Evolutionary conservation across 2,888 invertebrate species (phyloP), one percentile per base, ranked within the genome.

Genomic region (Eupelmus urozonus): DNA sequence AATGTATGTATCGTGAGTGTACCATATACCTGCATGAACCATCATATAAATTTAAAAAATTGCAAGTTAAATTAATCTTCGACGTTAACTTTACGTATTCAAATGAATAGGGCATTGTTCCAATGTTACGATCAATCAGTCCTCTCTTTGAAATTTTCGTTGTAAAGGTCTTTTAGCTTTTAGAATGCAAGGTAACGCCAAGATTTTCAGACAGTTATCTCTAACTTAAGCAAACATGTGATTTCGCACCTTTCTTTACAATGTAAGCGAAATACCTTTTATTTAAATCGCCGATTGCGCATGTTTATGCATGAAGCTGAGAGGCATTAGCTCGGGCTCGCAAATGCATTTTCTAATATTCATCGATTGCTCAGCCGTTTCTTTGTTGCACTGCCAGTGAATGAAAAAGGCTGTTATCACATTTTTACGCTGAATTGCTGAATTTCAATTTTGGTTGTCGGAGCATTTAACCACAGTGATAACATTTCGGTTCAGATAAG

Each of bases 221-320:
- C 4, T 51, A 29, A 27, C n/a, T 57, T 65, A 57, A 57, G 18
- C 29, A 59, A 49, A 66, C 34, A 29, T 4, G 34, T 23, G 65
- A 55, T 40, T 74, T 74, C 25, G 16, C 49, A 27, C 60, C 23
- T 49, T 20, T 40, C 65, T 66, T 51, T 57, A 45, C 57, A 29
- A 42, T 29, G 40, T 55, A 29, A 53, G 34, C 53, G 23, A 11
- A 42, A 63, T 42, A 62, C 45, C 51, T 69, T 75, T 60, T 51
- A 62, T 67, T 75, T 66, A 59, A 66, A 51, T 62, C 29, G 25
- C 23, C 63, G n/a, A 40, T 53, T 20, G 45, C 16, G 45, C 20
- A 62, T 72, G 72, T 72, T 72, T 72, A 72, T 72, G 51, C 53
- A 72, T 62, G 72, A 60, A 18, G 13, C 29, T 7, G 34, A 13